Conservation (phyloP, 2,113 vertebrate genomes). For the Nesoenas mayeri region DNA sequence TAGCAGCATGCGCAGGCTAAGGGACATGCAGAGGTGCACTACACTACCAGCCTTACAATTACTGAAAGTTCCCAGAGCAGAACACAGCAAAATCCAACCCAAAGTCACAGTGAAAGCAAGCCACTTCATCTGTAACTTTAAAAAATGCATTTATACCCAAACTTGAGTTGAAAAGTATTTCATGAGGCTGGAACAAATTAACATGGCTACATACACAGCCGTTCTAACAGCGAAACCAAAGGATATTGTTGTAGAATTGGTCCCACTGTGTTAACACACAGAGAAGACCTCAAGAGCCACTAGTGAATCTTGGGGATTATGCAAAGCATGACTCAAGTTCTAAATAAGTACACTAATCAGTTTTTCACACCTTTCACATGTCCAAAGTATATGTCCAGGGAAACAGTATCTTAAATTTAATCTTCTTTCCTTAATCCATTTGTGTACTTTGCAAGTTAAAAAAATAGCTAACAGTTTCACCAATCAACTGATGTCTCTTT, state of each 20-base stretch:
- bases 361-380: not conserved
- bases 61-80: not conserved
- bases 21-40: not conserved
- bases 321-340: not conserved
- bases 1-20: not conserved
- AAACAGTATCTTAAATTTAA: not conserved
- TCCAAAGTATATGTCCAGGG: not conserved
- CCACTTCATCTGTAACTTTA: not conserved
- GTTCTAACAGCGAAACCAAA: not conserved
- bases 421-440: not conserved
- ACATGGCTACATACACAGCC: not conserved
- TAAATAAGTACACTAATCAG: not conserved
- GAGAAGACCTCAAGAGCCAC: fast-evolving
- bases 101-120: not conserved
- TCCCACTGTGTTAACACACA: not conserved
- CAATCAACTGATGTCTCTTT: not conserved
- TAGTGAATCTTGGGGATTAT: not conserved
- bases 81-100: not conserved
- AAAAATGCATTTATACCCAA: not conserved
- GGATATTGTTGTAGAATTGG: not conserved
- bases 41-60: not conserved
- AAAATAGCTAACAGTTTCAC: not conserved
- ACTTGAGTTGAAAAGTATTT: not conserved
- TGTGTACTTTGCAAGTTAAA: not conserved
- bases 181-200: not conserved